Conservation (phyloP, 2,113 vertebrate species). For the Sialia sialis region DNA sequence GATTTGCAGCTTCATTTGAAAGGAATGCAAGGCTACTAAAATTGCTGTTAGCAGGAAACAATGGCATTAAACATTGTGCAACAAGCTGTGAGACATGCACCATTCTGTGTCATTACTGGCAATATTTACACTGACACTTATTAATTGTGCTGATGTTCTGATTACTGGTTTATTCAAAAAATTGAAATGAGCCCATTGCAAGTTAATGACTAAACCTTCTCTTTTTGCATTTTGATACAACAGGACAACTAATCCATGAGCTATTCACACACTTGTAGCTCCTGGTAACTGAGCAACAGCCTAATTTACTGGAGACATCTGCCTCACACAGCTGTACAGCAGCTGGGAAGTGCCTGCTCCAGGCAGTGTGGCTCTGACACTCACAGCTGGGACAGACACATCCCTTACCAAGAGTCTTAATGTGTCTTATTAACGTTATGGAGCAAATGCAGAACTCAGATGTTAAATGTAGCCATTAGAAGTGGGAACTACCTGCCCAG, state of each 20-base stretch:
- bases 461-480: not conserved
- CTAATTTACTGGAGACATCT: not conserved
- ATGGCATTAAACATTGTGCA: not conserved
- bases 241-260: not conserved
- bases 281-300: not conserved
- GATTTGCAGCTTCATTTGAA: not conserved
- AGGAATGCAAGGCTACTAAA: not conserved
- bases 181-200: not conserved
- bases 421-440: not conserved
- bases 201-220: not conserved
- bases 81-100: not conserved
- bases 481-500: not conserved
- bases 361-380: not conserved
- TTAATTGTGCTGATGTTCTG: not conserved
- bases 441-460: not conserved
- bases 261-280: not conserved
- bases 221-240: not conserved
- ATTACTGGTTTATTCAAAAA: not conserved
- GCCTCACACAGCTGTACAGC: not conserved
- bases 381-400: not conserved
- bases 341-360: not conserved
- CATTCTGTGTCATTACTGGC: not conserved
- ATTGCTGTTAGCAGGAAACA: not conserved
- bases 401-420: not conserved
- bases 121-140: not conserved